phyloP scores from a whole-genome alignment of 2,888 invertebrate species.

The Vanessa cardui region DNA sequence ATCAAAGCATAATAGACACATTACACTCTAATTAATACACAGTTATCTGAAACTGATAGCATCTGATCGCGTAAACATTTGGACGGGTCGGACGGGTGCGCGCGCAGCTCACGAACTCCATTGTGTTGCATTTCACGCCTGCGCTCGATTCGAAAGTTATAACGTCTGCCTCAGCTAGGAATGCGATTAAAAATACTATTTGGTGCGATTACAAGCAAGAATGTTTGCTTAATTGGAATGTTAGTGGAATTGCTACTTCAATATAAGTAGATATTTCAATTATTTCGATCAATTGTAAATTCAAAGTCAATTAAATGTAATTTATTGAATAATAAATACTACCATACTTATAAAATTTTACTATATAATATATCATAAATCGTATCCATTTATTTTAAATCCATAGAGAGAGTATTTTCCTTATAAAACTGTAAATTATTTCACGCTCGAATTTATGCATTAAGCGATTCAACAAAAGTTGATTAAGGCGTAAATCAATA shows the following conservation, averaged over 20 bases:
- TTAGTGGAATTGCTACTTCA: constrained; percentile 20
- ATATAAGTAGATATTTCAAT: constrained; percentile 11
- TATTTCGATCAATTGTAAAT: neutral
- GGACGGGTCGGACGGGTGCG: constrained; percentile 53
- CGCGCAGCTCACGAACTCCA: constrained; percentile 57
- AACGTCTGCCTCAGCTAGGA: constrained; percentile 31
- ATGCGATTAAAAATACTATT: constrained; percentile 43
- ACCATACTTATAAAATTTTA: neutral
- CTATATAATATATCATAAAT: no score
- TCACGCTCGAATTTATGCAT: neutral
- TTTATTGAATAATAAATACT: no score
- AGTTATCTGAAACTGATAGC: constrained; percentile 35
- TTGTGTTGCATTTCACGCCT: constrained; percentile 71
- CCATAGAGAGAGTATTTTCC: neutral
- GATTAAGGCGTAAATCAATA: neutral
- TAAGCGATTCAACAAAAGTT: neutral
- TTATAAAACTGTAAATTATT: neutral
- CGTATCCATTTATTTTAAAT: no score
- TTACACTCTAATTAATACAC: constrained; percentile 32
- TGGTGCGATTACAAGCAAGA: constrained; percentile 28
- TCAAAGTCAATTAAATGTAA: no score
- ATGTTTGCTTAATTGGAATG: constrained; percentile 37
- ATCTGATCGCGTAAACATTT: constrained; percentile 70
- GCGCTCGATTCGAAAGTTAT: constrained; percentile 49
- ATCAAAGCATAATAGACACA: neutral